Percentiles rank a stretch among this genome's conserved stretches.
phyloP scores from a whole-genome alignment of 2,888 invertebrate species.

The Drosophila bunnanda region DNA sequence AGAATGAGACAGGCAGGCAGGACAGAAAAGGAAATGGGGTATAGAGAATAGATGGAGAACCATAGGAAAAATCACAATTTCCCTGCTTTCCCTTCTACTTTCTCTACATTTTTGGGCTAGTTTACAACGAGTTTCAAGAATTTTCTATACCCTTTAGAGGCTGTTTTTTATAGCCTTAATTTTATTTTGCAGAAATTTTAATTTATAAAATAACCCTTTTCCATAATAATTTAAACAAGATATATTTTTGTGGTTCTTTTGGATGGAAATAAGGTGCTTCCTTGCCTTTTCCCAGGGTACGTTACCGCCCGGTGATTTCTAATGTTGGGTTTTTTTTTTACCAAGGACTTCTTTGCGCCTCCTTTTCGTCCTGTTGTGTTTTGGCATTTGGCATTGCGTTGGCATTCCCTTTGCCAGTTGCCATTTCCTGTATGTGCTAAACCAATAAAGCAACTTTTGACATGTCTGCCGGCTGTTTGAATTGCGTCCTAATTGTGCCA shows the following conservation, averaged over 20 bases:
- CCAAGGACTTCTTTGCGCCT: not conserved
- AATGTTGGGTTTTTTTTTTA: constrained; percentile 14
- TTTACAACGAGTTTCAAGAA: constrained; percentile 59
- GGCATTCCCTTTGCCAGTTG: constrained; percentile 45
- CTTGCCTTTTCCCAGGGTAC: not conserved
- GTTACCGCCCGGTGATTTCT: not conserved
- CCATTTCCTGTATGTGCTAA: constrained; percentile 66
- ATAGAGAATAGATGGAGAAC: constrained; percentile 3
- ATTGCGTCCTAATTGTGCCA: constrained; percentile 59
- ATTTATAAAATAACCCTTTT: not conserved
- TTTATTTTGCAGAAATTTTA: not conserved
- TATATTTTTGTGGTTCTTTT: not conserved
- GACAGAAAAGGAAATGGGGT: not conserved
- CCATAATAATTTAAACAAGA: not conserved
- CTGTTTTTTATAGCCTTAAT: not conserved
- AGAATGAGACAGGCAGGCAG: constrained; percentile 1
- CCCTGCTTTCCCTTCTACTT: not conserved
- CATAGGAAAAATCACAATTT: not conserved
- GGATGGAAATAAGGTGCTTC: too few species aligned
- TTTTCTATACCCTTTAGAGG: not conserved
- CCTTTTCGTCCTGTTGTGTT: constrained; percentile 1
- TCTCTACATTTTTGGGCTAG: not conserved
- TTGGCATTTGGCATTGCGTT: constrained; percentile 13
- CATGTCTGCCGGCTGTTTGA: constrained; percentile 56
- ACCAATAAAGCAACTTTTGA: constrained; percentile 73